A percentile compares a stretch with the other conserved stretches of the same genome.
phyloP scores from a whole-genome alignment of 2,888 invertebrate species.

The Dicyrtomina minuta region DNA sequence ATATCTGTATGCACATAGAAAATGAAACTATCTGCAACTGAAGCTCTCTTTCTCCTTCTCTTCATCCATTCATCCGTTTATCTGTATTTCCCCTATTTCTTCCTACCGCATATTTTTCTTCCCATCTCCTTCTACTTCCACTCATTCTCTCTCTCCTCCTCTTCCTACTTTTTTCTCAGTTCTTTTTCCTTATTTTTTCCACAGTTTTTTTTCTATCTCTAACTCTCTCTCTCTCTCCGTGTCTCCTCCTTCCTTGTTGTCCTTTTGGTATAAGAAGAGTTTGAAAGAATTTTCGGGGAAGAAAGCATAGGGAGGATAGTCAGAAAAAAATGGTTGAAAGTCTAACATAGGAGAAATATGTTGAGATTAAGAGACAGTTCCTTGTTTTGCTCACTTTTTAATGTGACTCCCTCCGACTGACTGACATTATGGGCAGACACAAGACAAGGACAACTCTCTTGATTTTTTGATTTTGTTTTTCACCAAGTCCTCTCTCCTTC shows the following conservation, averaged over 20 bases:
- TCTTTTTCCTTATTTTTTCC: background rate
- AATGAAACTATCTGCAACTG: no score
- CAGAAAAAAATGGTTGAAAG: background rate
- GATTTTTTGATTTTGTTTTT: slow-evolving; percentile 1
- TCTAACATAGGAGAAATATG: background rate
- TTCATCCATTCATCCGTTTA: slow-evolving; percentile 9
- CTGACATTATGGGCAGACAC: slow-evolving; percentile 16
- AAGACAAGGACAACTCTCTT: no score
- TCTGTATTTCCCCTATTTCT: background rate
- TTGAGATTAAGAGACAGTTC: background rate
- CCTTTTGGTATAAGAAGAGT: background rate
- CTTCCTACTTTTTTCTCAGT: background rate
- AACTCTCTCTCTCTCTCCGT: background rate
- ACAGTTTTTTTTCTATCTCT: background rate
- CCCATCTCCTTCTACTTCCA: background rate
- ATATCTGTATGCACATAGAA: background rate
- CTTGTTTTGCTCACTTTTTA: no score
- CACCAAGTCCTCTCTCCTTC: background rate
- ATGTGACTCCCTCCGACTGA: background rate
- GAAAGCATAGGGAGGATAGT: background rate
- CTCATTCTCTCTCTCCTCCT: background rate
- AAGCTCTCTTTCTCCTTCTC: slow-evolving; percentile 5
- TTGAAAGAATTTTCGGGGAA: no score
- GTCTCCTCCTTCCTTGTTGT: background rate
- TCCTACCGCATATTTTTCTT: background rate